Percentiles rank a stretch among this genome's conserved stretches.
Conservation (phyloP, 1,140 invertebrate genomes). For the Brachionus plicatilis region DNA sequence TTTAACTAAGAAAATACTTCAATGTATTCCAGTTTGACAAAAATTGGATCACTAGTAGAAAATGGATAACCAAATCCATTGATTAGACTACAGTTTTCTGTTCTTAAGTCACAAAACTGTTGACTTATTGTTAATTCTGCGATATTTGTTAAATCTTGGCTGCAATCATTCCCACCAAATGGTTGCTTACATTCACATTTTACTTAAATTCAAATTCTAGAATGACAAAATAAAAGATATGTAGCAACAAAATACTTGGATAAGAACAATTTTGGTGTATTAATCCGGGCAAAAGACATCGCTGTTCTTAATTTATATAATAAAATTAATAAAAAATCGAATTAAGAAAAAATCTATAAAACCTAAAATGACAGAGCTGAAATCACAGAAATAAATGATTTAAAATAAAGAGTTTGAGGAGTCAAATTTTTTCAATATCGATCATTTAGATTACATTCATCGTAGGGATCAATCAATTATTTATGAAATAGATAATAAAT, state of each 20-base stretch:
- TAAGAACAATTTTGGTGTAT: not conserved
- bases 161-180: constrained; percentile 22
- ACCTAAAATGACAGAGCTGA: too few species aligned
- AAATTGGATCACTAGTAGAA: not conserved
- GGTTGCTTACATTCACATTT: not conserved
- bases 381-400: too few species aligned
- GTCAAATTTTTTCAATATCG: too few species aligned
- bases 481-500: too few species aligned
- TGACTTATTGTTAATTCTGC: not conserved
- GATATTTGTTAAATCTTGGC: constrained; percentile 8
- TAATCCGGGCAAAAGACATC: not conserved
- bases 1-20: too few species aligned
- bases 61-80: constrained; percentile 24
- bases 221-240: not conserved
- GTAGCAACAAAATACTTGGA: not conserved
- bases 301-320: not conserved
- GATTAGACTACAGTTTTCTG: not conserved
- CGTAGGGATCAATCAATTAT: too few species aligned
- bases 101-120: constrained; percentile 32
- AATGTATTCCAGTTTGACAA: not conserved
- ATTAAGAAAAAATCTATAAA: too few species aligned
- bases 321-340: too few species aligned
- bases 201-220: not conserved
- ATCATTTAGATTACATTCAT: too few species aligned
- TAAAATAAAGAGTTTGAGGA: too few species aligned